phyloP scores from a whole-genome alignment of 1,140 invertebrate species.

The Zaprionus vittiger region DNA sequence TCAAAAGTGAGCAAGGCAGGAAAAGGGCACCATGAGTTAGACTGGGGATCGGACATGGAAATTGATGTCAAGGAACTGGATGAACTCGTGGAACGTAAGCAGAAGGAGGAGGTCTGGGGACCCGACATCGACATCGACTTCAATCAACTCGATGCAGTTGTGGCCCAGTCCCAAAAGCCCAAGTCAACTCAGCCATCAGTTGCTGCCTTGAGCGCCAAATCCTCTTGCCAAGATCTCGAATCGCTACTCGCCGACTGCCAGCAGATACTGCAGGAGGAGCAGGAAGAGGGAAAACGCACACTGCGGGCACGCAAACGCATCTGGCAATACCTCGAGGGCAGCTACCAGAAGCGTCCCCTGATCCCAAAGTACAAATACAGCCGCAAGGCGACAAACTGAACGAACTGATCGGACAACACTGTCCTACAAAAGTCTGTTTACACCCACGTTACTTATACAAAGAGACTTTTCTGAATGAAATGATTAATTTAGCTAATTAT shows the following conservation, averaged over 20 bases:
- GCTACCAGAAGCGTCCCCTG: conserved; percentile 36
- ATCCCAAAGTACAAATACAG: conserved; percentile 48
- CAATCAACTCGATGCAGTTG: conserved; percentile 30
- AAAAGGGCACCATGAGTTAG: background rate
- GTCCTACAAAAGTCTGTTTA: background rate
- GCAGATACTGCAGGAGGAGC: conserved; percentile 40
- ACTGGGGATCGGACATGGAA: conserved; percentile 41
- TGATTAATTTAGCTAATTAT: background rate
- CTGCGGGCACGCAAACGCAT: conserved; percentile 38
- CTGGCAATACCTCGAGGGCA: conserved; percentile 41
- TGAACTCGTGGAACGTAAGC: background rate
- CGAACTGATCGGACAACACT: background rate
- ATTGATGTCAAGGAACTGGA: conserved; percentile 32
- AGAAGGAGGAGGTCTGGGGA: conserved; percentile 24
- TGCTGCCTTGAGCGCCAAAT: background rate
- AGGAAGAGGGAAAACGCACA: conserved; percentile 19
- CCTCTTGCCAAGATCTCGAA: conserved; percentile 17
- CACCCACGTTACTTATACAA: background rate
- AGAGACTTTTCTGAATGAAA: background rate
- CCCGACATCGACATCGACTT: conserved; percentile 44
- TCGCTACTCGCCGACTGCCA: conserved; percentile 34
- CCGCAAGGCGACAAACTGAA: background rate
- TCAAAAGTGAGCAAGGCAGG: background rate
- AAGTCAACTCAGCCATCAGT: background rate
- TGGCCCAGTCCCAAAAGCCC: conserved; percentile 9